Conservation (phyloP, 2,888 invertebrate genomes). For the Chymomyza fuscimana region DNA sequence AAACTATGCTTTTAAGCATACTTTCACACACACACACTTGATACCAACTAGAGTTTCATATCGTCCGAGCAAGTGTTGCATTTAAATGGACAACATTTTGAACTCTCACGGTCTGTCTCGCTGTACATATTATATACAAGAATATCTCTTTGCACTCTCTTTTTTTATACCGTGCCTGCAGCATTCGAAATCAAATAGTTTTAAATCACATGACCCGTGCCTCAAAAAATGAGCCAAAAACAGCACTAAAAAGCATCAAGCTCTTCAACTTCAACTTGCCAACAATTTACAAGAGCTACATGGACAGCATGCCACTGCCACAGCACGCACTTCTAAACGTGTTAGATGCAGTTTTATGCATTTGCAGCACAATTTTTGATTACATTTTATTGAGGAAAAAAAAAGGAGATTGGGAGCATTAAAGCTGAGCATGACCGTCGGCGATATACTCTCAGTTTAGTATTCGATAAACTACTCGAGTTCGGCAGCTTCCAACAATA, state of each 20-base stretch:
- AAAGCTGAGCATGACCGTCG: too few species aligned
- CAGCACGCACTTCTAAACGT: slow-evolving; percentile 41
- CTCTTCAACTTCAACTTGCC: slow-evolving; percentile 18
- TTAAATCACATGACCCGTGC: slow-evolving; percentile 34
- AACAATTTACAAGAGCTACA: slow-evolving; percentile 2
- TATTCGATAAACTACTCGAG: too few species aligned
- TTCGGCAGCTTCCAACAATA: too few species aligned
- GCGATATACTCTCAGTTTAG: too few species aligned
- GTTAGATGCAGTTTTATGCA: slow-evolving; percentile 42
- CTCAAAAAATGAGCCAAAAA: slow-evolving; percentile 11
- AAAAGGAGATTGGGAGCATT: background rate
- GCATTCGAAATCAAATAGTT: slow-evolving; percentile 43
- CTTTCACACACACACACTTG: background rate
- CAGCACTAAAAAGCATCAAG: background rate
- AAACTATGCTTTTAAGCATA: background rate
- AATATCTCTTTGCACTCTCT: background rate
- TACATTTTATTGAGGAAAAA: slow-evolving; percentile 53
- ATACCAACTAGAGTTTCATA: background rate
- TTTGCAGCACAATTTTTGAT: slow-evolving; percentile 55
- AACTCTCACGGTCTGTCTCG: background rate
- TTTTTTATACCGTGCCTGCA: background rate
- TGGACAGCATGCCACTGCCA: background rate
- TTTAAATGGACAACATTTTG: background rate
- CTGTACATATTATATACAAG: too few species aligned
- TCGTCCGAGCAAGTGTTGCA: background rate